Evolutionary conservation across 2,113 vertebrate species (phyloP).

Genomic region (Sphyrna mokarran): DNA sequence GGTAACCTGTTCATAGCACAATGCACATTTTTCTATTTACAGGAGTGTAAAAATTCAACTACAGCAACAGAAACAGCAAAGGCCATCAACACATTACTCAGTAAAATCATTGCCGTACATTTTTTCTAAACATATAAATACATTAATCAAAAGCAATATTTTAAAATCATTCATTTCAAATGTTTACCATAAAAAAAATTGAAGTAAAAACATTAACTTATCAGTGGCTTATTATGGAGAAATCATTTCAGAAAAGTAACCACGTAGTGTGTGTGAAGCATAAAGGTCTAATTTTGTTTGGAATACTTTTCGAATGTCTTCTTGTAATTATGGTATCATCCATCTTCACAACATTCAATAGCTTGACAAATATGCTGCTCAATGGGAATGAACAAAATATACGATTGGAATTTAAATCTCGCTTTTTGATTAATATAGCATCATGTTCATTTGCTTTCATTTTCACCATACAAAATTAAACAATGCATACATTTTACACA

Average conservation of each 20-base stretch:
- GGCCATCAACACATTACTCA: background rate
- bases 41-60: background rate
- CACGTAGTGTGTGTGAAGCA: background rate
- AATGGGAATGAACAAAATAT: background rate
- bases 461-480: background rate
- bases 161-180: background rate
- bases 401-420: background rate
- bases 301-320: background rate
- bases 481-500: background rate
- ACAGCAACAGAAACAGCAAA: slow-evolving; percentile 9
- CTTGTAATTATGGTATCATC: background rate
- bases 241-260: background rate
- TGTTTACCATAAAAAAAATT: background rate
- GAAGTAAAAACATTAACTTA: background rate
- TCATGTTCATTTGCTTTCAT: background rate
- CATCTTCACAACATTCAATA: background rate
- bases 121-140: background rate
- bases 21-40: background rate
- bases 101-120: background rate
- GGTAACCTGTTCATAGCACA: background rate
- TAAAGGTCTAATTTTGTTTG: background rate
- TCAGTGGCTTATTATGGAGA: background rate
- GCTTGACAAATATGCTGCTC: background rate
- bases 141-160: background rate
- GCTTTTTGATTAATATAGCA: background rate